A percentile compares a stretch with the other conserved stretches of the same genome.
Evolutionary conservation across 1,140 invertebrate genomes (phyloP).

Genomic region (Lordiphosa collinella): DNA sequence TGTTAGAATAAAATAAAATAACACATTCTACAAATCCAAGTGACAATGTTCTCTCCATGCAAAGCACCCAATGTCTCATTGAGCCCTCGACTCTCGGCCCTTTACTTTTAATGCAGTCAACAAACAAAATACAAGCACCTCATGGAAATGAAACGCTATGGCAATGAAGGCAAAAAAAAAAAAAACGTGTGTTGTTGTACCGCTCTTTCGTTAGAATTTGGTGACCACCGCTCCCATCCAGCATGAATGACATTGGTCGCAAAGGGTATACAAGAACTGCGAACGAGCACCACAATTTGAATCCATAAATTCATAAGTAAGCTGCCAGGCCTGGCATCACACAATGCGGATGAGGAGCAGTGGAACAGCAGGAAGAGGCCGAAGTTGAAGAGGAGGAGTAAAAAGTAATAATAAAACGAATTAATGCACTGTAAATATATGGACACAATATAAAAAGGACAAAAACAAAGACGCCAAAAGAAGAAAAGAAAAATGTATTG

Average conservation of each 20-base stretch:
- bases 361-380: conserved; percentile 2
- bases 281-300: conserved; percentile 34
- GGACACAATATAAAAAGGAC: conserved; percentile 42
- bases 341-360: conserved; percentile 29
- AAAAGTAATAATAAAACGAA: conserved; percentile 66
- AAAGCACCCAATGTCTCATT: too few species aligned
- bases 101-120: too few species aligned
- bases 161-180: not conserved
- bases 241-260: not conserved
- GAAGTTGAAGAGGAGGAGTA: conserved; percentile 31
- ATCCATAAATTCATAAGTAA: conserved; percentile 56
- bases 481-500: conserved; percentile 41
- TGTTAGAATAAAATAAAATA: too few species aligned
- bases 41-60: too few species aligned
- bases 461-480: conserved; percentile 54
- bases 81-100: too few species aligned
- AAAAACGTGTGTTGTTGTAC: too few species aligned
- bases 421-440: conserved; percentile 61
- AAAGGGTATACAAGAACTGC: conserved; percentile 11
- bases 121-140: too few species aligned
- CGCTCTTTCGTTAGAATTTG: too few species aligned
- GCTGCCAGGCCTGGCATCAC: not conserved
- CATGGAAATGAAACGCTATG: too few species aligned
- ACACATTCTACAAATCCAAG: too few species aligned
- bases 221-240: too few species aligned